Conservation (phyloP, 2,797 vertebrate genomes). For the Lepidocolaptes lacrymiger region DNA sequence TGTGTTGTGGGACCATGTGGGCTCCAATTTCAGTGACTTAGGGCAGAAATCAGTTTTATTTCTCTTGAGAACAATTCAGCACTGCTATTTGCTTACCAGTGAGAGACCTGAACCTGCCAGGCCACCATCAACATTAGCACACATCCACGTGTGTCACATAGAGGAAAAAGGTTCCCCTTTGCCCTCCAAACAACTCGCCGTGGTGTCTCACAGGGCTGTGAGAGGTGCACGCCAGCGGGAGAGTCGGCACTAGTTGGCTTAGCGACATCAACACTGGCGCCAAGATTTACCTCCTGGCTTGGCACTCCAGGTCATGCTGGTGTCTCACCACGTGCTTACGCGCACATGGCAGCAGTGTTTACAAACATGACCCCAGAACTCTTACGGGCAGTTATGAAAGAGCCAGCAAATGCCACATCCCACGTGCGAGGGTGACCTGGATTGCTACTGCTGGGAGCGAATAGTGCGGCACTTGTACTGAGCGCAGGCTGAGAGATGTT, state of each 20-base stretch:
- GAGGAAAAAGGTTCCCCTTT: background rate
- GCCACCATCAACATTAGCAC: background rate
- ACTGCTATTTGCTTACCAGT: background rate
- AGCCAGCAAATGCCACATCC: slow-evolving; percentile 71
- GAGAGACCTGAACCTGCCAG: background rate
- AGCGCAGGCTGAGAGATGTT: background rate
- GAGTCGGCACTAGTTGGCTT: background rate
- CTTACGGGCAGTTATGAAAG: slow-evolving; percentile 78
- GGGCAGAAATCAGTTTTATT: background rate
- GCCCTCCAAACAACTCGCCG: background rate
- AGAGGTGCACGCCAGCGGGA: background rate
- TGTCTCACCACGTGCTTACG: slow-evolving; percentile 77
- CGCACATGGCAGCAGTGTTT: slow-evolving; percentile 88
- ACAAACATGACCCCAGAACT: slow-evolving; percentile 88
- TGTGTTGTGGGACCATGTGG: background rate
- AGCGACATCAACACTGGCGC: slow-evolving; percentile 60
- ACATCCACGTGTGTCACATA: accelerated
- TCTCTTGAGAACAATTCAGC: background rate
- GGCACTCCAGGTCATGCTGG: slow-evolving; percentile 74
- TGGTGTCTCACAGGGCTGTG: background rate
- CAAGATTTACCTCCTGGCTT: slow-evolving; percentile 79
- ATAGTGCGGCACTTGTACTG: background rate
- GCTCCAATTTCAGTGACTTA: background rate
- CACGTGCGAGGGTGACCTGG: slow-evolving; percentile 50
- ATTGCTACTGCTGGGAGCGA: slow-evolving; percentile 6